Evolutionary conservation across 1,140 invertebrate genomes (phyloP), one percentile per base, ranked within the genome.

Genomic region (Hydropsyche tenuis): DNA sequence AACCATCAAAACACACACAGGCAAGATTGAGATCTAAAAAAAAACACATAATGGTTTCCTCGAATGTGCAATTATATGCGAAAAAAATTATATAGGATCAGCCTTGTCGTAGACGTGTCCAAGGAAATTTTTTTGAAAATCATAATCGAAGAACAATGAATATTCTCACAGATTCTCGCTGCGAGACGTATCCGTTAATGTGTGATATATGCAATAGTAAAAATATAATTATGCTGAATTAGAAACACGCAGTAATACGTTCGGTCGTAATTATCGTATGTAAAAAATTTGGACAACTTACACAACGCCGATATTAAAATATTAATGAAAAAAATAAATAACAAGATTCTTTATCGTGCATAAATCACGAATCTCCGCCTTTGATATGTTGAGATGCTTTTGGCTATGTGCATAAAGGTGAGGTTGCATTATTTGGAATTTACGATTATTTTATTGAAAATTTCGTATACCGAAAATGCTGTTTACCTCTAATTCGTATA

Each of bases 311-410:
- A 63, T 5, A 25, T n/a, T 12, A 27, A 63, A 63, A 63, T 63
- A 27, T 11, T 27, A 27, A 22, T 63, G 43, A 48, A 69, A 69
- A 69, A 23, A 51, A 14, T n/a, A n/a, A n/a, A 53, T 18, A 53
- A 30, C 45, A 27, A 69, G 37, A 69, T 51, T 37, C 22, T 37
- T 48, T 43, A 69, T 69, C 66, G 37, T 69, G 22, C 46, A 69
- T 69, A 69, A 69, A 69, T 69, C 66, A 53, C 66, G 27, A 30
- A 20, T 69, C 66, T 69, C 63, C 63, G 37, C 63, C 30, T 66
- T 42, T 69, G 66, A 25, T 48, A 53, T 69, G 45, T 69, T 42
- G 46, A 51, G 66, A 69, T 69, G 66, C 46, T 69, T 53, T 16
- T 37, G 30, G 9, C 30, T 37, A 23, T 11, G 30, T 22, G 25